A percentile compares a stretch with the other conserved stretches of the same genome.
These are phyloP conservation scores for Phalanger gymnotis DNA, from an alignment of 2,797 vertebrate species.

Conservation along the genomic window DNA sequence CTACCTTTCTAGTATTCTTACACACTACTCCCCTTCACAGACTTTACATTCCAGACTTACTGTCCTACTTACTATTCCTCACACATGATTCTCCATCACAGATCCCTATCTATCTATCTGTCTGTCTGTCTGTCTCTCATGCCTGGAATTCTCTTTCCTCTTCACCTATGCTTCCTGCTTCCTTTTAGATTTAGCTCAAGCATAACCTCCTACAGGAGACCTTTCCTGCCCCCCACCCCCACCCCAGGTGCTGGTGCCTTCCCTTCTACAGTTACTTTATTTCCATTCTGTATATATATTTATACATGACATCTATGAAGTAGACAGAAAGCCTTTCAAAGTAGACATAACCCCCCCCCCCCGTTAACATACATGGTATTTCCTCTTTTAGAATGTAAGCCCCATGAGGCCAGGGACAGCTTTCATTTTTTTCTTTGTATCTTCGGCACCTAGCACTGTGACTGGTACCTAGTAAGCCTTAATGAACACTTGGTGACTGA, in stretches of 20 bases:
- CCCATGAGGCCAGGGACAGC: not conserved
- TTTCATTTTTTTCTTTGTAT: conserved; percentile 6
- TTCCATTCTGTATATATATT: not conserved
- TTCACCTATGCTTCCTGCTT: not conserved
- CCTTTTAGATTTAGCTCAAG: not conserved
- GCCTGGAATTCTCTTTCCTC: not conserved
- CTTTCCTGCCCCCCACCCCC: no score
- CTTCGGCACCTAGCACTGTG: not conserved
- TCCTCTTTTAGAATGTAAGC: not conserved
- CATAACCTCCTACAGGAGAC: not conserved
- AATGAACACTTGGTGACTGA: not conserved
- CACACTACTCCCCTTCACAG: no score
- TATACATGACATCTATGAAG: not conserved
- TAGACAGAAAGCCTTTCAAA: not conserved
- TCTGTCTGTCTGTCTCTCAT: no score
- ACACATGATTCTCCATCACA: no score
- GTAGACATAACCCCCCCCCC: no score
- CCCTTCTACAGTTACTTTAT: not conserved
- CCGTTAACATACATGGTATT: not conserved
- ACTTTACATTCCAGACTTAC: no score
- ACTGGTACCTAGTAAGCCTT: not conserved
- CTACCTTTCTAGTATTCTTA: no score
- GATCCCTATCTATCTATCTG: no score
- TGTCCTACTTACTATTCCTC: no score
- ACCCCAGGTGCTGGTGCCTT: not conserved